Evolutionary conservation across 2,888 invertebrate species (phyloP), one percentile per base, ranked within the genome.

Genomic region (Drosophila seclusa): DNA sequence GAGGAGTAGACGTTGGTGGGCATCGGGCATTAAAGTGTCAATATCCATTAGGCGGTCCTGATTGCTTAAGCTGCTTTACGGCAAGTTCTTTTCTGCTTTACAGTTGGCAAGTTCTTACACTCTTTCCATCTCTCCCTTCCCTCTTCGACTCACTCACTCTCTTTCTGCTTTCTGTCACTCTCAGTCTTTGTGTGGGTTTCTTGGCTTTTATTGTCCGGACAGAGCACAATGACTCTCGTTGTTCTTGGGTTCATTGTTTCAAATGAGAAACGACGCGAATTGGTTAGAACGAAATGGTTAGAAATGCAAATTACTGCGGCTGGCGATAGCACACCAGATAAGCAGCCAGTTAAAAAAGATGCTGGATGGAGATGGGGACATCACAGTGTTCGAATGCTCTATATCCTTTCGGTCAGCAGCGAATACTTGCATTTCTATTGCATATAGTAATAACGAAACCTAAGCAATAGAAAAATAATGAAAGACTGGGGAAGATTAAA

Each of bases 51-150:
- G 89, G 88, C 86, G 80, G 82, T 88, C 85, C 88, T 89, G 89
- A 87, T 87, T 87, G 88, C 86, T 87, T 89, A 87, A 89, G 88
- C 89, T 85, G 79, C 89, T 89, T 89, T 87, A 89, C 84, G 84
- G 89, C 84, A 84, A 84, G 77, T 87, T 84, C 84, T 84, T 88
- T 87, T 86, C 83, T 81, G 75, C 73, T 83, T 78, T 86, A 68
- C 84, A 70, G 81, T 71, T 83, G 69, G 68, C 73, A 87, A 87
- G 73, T 85, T 79, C 82, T 84, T 80, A 64, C 67, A 74, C 81
- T 55, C 61, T 65, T 27, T 49, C 31, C 27, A 45, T 50, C 42
- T 36, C 53, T 53, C 27, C 18, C 53, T 36, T 61, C 57, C n/a
- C 16, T 40, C 59, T 31, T 55, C 21, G 49, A 32, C 52, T 45